Evolutionary conservation across 2,888 invertebrate genomes (phyloP).

Genomic region (Sarcophaga subvicina): DNA sequence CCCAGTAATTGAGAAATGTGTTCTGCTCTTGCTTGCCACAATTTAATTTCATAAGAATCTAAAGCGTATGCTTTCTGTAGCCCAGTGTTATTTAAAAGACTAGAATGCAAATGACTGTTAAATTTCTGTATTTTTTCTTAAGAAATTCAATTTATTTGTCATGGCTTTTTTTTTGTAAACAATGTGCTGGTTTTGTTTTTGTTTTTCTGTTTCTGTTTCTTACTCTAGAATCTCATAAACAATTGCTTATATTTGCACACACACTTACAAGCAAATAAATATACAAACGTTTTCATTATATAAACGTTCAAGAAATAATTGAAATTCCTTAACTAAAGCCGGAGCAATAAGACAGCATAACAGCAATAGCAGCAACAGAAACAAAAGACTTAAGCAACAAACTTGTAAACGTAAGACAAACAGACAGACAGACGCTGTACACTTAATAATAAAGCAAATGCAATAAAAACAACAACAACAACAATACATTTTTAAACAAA

Average conservation of each 20-base stretch:
- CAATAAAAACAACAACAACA: neutral
- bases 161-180: too few relatives aligned
- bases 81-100: too few relatives aligned
- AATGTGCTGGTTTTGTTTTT: neutral
- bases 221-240: neutral
- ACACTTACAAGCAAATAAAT: neutral
- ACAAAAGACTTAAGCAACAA: constrained; percentile 22
- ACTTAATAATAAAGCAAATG: neutral
- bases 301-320: constrained; percentile 14
- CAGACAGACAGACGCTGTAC: neutral
- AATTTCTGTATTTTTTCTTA: neutral
- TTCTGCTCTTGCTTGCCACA: too few relatives aligned
- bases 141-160: too few relatives aligned
- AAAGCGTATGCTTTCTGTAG: too few relatives aligned
- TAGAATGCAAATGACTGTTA: neutral
- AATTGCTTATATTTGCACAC: neutral
- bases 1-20: too few relatives aligned
- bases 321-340: constrained; percentile 6
- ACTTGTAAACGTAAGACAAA: constrained; percentile 4
- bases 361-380: neutral
- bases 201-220: neutral
- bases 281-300: neutral
- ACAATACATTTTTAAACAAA: neutral
- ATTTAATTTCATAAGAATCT: too few relatives aligned
- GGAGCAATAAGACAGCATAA: neutral